Conservation (phyloP, 2,888 invertebrate genomes). For the Campaea margaritaria region DNA sequence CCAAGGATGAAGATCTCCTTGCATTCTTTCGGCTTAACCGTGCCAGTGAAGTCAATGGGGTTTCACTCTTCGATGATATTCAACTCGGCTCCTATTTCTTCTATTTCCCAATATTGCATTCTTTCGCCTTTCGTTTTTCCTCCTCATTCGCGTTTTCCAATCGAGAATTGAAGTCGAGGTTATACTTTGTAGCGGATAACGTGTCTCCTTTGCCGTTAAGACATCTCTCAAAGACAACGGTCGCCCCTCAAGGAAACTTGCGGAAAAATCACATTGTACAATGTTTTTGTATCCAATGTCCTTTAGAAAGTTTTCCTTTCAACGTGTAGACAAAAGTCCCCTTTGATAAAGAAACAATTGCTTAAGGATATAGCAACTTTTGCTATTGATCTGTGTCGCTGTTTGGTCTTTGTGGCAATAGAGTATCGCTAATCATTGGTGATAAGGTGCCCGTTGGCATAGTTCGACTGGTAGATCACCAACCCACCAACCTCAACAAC, state of each 20-base stretch:
- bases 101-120: too few relatives aligned
- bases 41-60: too few relatives aligned
- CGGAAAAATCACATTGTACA: slow-evolving; percentile 3
- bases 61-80: too few relatives aligned
- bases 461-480: too few relatives aligned
- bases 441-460: too few relatives aligned
- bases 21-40: too few relatives aligned
- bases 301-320: slow-evolving; percentile 6
- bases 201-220: not conserved
- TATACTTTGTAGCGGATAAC: too few relatives aligned
- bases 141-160: not conserved
- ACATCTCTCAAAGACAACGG: not conserved
- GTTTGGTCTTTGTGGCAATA: not conserved
- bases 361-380: not conserved
- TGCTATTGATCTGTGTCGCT: not conserved
- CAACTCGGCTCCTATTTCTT: too few relatives aligned
- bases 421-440: not conserved
- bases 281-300: slow-evolving; percentile 5
- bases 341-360: slow-evolving; percentile 9
- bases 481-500: too few relatives aligned
- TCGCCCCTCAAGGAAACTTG: slow-evolving; percentile 3
- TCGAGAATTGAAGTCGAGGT: not conserved
- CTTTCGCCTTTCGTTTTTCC: too few relatives aligned
- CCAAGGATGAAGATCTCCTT: too few relatives aligned
- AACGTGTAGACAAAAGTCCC: slow-evolving; percentile 12